These are phyloP conservation scores for Gymnodraco acuticeps DNA, from an alignment of 2,797 vertebrate species.

Conservation along the genomic window DNA sequence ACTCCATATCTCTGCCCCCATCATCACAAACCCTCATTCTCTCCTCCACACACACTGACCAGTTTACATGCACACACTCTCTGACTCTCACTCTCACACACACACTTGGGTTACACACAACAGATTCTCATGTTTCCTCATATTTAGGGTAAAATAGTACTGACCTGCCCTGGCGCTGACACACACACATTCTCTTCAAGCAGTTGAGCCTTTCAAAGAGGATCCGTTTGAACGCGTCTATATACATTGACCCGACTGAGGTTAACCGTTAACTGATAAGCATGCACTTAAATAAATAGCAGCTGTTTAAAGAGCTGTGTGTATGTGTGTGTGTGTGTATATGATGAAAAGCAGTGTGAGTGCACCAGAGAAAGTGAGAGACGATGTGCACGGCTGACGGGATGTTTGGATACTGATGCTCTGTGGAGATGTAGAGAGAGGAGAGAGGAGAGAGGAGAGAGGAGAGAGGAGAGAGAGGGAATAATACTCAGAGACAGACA, in stretches of 20 bases:
- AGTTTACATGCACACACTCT: constrained; percentile 6
- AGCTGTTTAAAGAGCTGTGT: constrained; percentile 27
- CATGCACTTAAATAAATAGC: constrained; percentile 52
- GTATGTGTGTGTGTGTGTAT: no score
- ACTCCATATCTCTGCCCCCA: constrained; percentile 51
- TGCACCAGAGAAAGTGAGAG: constrained; percentile 70
- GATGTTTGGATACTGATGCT: constrained; percentile 83
- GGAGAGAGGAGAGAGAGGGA: constrained; percentile 36
- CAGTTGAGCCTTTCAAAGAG: constrained; percentile 87
- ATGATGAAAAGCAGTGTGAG: constrained; percentile 7
- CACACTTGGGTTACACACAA: constrained; percentile 62
- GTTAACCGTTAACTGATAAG: constrained; percentile 25
- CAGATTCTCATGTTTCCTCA: constrained; percentile 71
- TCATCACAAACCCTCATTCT: constrained; percentile 56
- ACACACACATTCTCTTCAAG: constrained; percentile 89
- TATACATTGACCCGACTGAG: constrained; percentile 85
- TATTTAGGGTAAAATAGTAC: constrained; percentile 77
- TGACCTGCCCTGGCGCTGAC: constrained; percentile 88
- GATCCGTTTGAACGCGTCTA: constrained; percentile 90
- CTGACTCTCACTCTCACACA: constrained; percentile 12
- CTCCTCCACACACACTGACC: constrained; percentile 1
- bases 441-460: constrained; percentile 39
- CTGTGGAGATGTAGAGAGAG: constrained; percentile 69
- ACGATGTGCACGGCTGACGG: constrained; percentile 80
- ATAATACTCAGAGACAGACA: constrained; percentile 40